These are phyloP conservation scores for Xestia sexstrigata DNA, from an alignment of 2,888 invertebrate species.

Conservation along the genomic window DNA sequence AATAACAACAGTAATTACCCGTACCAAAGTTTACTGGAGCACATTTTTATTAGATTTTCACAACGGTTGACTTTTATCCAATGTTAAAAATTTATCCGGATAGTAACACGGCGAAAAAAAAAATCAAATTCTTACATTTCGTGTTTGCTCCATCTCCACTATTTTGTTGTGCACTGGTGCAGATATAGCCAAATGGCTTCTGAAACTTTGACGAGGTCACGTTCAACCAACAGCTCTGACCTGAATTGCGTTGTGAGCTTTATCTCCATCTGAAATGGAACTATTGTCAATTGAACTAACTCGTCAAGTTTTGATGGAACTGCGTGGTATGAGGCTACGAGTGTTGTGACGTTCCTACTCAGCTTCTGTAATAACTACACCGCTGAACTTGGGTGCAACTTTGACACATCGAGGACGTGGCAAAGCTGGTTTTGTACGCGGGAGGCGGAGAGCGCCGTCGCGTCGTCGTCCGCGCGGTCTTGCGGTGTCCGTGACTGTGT, in stretches of 20 bases:
- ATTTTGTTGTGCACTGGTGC: constrained; percentile 19
- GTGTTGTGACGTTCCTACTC: background rate
- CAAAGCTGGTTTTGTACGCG: background rate
- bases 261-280: constrained; percentile 47
- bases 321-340: constrained; percentile 6
- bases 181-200: constrained; percentile 33
- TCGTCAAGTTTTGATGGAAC: constrained; percentile 32
- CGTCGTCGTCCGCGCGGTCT: background rate
- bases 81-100: too few species aligned
- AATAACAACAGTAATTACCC: background rate
- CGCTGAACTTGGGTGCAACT: background rate
- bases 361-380: background rate
- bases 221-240: constrained; percentile 45
- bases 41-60: background rate
- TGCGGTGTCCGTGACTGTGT: background rate
- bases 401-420: background rate
- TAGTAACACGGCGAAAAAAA: background rate
- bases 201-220: constrained; percentile 51
- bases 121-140: background rate
- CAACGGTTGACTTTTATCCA: too few species aligned
- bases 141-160: background rate
- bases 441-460: background rate
- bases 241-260: constrained; percentile 44
- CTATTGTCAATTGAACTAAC: constrained; percentile 47
- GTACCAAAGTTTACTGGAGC: background rate